Conservation (phyloP, 2,797 vertebrate species). For the Heterohyrax brucei region DNA sequence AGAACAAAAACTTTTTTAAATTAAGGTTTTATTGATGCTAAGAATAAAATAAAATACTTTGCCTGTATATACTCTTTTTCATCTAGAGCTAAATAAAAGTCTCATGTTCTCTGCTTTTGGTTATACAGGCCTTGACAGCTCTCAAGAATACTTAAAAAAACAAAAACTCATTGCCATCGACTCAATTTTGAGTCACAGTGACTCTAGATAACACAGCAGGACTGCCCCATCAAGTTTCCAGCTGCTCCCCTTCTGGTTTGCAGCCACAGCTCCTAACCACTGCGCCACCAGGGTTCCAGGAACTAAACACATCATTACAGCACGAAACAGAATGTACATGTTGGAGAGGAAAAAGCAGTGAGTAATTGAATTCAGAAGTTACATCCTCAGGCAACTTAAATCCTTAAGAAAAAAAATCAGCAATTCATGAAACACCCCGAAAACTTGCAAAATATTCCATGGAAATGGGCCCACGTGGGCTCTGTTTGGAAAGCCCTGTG, state of each 20-base stretch:
- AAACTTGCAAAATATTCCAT: constrained; percentile 70
- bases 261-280: not conserved
- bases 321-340: not conserved
- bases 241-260: no score
- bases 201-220: no score
- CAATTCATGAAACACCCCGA: constrained; percentile 67
- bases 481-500: constrained; percentile 76
- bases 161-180: no score
- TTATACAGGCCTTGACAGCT: not conserved
- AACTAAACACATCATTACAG: not conserved
- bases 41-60: not conserved
- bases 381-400: constrained; percentile 46
- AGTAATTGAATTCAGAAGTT: constrained; percentile 32
- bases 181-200: no score
- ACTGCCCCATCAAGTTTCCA: no score
- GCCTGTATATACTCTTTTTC: not conserved
- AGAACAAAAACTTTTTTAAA: not conserved
- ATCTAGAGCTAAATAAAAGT: not conserved
- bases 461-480: constrained; percentile 37
- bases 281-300: no score
- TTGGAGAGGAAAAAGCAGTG: not conserved
- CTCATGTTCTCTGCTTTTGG: not conserved
- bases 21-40: constrained; percentile 9
- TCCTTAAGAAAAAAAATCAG: not conserved
- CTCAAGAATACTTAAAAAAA: not conserved